Percentiles rank a stretch among this genome's conserved stretches.
Conservation (phyloP, 2,888 invertebrate species). For the Apoderus coryli region DNA sequence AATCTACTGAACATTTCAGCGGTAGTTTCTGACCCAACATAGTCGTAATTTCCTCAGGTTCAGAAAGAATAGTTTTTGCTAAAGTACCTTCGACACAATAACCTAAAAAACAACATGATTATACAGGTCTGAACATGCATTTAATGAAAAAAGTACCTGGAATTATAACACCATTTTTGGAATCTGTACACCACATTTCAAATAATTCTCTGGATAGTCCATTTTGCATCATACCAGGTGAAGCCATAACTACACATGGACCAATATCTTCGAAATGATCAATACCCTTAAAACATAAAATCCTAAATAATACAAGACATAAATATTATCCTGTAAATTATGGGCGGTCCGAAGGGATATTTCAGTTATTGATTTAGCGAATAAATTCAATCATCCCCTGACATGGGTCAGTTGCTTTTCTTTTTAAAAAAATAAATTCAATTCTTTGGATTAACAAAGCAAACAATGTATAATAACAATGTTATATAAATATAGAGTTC, state of each 20-base stretch:
- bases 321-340: too few relatives aligned
- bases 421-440: too few relatives aligned
- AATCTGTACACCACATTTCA: slow-evolving; percentile 97
- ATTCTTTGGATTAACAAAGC: too few relatives aligned
- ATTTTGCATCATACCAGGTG: slow-evolving; percentile 99
- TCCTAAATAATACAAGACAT: background rate
- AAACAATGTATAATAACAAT: too few relatives aligned
- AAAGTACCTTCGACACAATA: slow-evolving; percentile 85
- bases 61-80: slow-evolving; percentile 87
- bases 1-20: slow-evolving; percentile 94
- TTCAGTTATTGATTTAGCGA: too few relatives aligned
- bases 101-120: slow-evolving; percentile 31
- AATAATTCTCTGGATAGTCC: slow-evolving; percentile 94
- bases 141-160: slow-evolving; percentile 46
- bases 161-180: slow-evolving; percentile 96
- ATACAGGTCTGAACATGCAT: background rate
- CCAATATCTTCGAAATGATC: slow-evolving; percentile 99
- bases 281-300: slow-evolving; percentile 53
- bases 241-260: slow-evolving; percentile 99
- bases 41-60: slow-evolving; percentile 93
- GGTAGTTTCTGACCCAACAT: slow-evolving; percentile 93
- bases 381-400: too few relatives aligned
- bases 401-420: too few relatives aligned
- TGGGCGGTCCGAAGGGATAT: slow-evolving; percentile 97
- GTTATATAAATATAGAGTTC: too few relatives aligned